These are phyloP conservation scores for Fregetta grallaria DNA, from an alignment of 2,113 vertebrate genomes.

Conservation along the genomic window DNA sequence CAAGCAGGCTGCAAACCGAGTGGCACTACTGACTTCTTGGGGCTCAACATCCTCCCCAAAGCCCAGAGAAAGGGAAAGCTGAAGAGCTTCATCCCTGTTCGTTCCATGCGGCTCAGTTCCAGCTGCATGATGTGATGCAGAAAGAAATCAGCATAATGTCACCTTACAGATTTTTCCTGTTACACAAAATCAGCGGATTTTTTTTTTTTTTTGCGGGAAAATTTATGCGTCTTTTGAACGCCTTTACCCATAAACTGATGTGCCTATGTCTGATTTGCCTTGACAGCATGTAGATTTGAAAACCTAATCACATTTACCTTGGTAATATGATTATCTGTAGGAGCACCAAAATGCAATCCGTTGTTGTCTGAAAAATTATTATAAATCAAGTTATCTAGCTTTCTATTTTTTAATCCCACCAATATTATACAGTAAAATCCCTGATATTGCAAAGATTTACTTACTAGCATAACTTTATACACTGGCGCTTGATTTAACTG, in stretches of 20 bases:
- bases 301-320: neutral
- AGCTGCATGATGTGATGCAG: neutral
- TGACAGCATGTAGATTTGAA: neutral
- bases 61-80: neutral
- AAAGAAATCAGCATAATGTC: neutral
- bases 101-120: neutral
- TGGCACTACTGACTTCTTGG: neutral
- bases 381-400: neutral
- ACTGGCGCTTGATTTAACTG: neutral
- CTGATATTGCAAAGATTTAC: neutral
- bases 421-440: neutral
- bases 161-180: neutral
- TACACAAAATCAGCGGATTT: neutral
- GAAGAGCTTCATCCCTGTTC: neutral
- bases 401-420: neutral
- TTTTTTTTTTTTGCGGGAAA: neutral
- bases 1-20: neutral
- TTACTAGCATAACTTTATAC: neutral
- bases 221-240: neutral
- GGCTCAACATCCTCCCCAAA: neutral
- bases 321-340: neutral
- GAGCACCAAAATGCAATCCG: neutral
- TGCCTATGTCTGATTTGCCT: neutral
- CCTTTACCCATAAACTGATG: neutral
- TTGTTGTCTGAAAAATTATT: neutral